Base-by-base conservation (phyloP, 2,888 invertebrate genomes). In the Oscheius sp. region DNA sequence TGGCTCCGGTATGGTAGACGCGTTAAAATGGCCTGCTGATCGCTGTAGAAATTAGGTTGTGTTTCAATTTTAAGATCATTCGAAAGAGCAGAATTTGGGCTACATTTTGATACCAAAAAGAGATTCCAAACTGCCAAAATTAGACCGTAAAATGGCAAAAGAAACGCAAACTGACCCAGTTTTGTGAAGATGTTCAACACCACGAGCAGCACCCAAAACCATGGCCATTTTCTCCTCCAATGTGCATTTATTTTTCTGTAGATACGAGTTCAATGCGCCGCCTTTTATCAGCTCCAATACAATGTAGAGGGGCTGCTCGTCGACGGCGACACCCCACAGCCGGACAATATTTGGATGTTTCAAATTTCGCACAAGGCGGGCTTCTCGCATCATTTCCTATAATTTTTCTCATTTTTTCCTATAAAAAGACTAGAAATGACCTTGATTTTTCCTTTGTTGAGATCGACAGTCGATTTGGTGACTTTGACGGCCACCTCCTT, bases 251-350 rank as follows among this genome's bases (percentile, higher is more conserved):
- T 61, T 59, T 49, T 70, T 70, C 49, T 2, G 18, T 12, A 70
- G 61, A 21, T 59, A 61, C 27, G 46, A 49, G 70, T 59, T 61
- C 12, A 70, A 59, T 2, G 70, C 59, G n/a, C 59, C 70, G 12
- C 79, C 69, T 29, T 69, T 63, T 45, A 79, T 76, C 55, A 79
- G 27, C 53, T 79, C 79, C 9, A 79, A 23, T 2, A 78, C 46
- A 46, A 78, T 76, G 72, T 76, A 76, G 13, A 78, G 66, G 1
- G 78, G 78, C 41, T 78, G 75, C 64, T 76, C 73, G 13, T 73
- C 69, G 3, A 78, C 76, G n/a, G 75, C 78, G 1, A 78, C 76
- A 64, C 78, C 78, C 29, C 64, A 73, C 56, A 77, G 59, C 1
- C 75, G 69, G 27, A 78, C 78, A 13, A 78, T 70, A 41, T 78